Conservation (phyloP, 2,888 invertebrate genomes). For the Eupithecia vulgata region DNA sequence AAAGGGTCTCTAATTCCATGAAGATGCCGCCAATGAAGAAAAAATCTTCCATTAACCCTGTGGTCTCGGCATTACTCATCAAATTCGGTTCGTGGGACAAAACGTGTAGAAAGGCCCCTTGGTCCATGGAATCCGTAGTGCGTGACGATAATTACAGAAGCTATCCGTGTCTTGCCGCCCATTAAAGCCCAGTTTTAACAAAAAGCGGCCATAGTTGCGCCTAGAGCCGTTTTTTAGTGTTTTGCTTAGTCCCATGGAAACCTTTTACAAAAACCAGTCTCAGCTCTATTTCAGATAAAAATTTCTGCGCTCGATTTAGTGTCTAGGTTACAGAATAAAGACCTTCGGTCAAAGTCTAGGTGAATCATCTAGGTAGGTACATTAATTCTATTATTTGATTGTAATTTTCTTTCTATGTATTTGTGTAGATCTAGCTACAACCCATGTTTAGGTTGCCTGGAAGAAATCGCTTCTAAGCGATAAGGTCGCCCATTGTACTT, state of each 20-base stretch:
- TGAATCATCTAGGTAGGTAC: background rate
- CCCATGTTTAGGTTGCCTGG: too few species aligned
- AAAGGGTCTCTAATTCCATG: slow-evolving; percentile 16
- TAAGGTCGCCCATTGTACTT: too few species aligned
- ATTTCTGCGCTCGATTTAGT: background rate
- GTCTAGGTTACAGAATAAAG: background rate
- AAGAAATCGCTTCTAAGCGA: too few species aligned
- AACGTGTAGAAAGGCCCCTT: slow-evolving; percentile 48
- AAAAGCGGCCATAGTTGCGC: background rate
- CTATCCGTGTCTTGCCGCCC: slow-evolving; percentile 68
- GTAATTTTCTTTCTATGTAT: too few species aligned
- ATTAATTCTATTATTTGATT: too few species aligned
- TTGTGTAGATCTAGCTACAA: too few species aligned
- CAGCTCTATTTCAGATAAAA: background rate
- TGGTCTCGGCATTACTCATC: slow-evolving; percentile 48
- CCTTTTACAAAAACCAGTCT: background rate
- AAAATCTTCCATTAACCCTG: slow-evolving; percentile 24
- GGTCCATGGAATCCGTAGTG: slow-evolving; percentile 49
- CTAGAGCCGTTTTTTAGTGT: background rate
- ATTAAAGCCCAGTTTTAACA: slow-evolving; percentile 51
- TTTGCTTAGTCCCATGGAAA: background rate
- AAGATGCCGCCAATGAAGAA: slow-evolving; percentile 20
- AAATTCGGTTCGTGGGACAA: slow-evolving; percentile 52
- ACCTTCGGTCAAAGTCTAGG: background rate
- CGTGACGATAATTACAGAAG: slow-evolving; percentile 72